A percentile compares a stretch with the other conserved stretches of the same genome.
Evolutionary conservation across 2,113 vertebrate species (phyloP).

Genomic region (Chlamydotis undulata): DNA sequence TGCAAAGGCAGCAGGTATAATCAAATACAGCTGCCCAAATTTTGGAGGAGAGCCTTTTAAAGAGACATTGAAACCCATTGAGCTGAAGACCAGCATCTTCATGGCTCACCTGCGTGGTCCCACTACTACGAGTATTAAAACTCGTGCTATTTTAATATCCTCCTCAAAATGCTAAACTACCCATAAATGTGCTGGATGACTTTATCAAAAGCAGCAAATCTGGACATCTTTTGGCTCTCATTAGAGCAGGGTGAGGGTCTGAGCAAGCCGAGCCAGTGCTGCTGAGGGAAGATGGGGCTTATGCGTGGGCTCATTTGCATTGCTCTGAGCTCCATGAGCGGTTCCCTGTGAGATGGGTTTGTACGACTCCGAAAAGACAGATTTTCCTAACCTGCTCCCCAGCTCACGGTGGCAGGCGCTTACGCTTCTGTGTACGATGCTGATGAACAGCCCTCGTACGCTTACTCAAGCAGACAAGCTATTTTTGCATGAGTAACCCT

Average conservation of each 20-base stretch:
- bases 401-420: fast-evolving
- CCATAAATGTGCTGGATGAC: background rate
- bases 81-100: background rate
- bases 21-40: background rate
- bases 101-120: background rate
- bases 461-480: background rate
- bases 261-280: fast-evolving
- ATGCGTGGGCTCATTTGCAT: fast-evolving
- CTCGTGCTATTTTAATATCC: background rate
- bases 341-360: background rate
- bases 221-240: background rate
- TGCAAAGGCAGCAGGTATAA: fast-evolving
- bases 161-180: background rate
- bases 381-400: background rate
- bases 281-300: background rate
- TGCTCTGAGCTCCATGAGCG: background rate
- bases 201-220: background rate
- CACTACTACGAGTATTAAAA: fast-evolving
- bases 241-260: background rate
- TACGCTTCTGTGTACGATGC: fast-evolving
- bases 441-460: fast-evolving
- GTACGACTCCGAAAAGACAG: background rate
- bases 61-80: background rate
- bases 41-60: background rate
- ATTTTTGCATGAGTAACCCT: conserved; percentile 5